A percentile compares a stretch with the other conserved stretches of the same genome.
Evolutionary conservation across 2,113 vertebrate species (phyloP).

Genomic region (Rhinolophus ferrumequinum): DNA sequence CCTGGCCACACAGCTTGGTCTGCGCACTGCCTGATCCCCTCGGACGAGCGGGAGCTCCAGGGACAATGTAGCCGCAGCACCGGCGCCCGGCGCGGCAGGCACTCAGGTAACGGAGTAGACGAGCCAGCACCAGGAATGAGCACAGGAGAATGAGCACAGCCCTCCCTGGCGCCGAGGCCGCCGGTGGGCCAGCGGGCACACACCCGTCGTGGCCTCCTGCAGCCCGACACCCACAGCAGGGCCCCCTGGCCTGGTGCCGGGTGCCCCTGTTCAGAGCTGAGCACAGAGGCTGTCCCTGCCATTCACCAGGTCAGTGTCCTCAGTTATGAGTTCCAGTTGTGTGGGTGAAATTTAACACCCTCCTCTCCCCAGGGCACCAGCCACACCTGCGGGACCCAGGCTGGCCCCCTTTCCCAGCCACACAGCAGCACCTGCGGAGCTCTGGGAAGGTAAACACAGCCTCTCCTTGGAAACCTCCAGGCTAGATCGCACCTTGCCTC

Average conservation of each 20-base stretch:
- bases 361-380: neutral
- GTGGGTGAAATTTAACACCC: neutral
- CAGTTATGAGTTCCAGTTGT: neutral
- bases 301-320: too few species aligned
- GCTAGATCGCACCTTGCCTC: neutral
- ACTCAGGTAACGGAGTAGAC: neutral
- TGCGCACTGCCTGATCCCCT: too few species aligned
- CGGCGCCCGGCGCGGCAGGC: neutral
- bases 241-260: too few species aligned
- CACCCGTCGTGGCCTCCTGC: neutral
- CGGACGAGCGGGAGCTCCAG: neutral
- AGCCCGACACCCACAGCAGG: neutral
- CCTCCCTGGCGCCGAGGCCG: neutral
- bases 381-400: neutral
- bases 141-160: neutral
- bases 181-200: neutral
- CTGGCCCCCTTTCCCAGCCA: neutral
- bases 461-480: constrained; percentile 15
- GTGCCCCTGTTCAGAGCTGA: neutral
- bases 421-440: neutral
- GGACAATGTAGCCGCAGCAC: accelerated
- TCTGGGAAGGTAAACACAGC: neutral
- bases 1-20: neutral
- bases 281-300: neutral
- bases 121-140: neutral